Base-by-base conservation (phyloP, 2,888 invertebrate genomes). In the Anoplius nigerrimus region DNA sequence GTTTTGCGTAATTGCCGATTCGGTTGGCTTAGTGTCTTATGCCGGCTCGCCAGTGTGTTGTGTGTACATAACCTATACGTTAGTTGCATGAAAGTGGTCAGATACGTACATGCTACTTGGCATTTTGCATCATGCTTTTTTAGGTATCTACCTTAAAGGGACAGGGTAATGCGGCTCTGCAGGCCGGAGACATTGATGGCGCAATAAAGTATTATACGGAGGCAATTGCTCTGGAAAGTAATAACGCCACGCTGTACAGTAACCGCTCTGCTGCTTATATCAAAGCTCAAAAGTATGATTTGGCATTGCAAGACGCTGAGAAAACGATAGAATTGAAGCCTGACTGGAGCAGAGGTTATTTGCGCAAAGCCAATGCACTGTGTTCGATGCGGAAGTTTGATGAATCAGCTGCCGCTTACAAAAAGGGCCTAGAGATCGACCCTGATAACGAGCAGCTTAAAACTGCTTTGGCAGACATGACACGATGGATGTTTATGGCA, bases 211-310 rank as follows among this genome's bases (percentile, higher is more conserved):
- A 89, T 80, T 98, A 98, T 86, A 92, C 95, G 2, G 92, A 95
- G 82, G 98, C 96, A 4, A 96, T 98, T 73, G 89, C 90, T 15
- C 87, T 97, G 69, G 97, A 97, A 86, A 90, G 91, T 0, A 92
- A 91, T 45, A 97, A 97, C 90, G 95, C 97, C 91, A 96, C 98
- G 85, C 90, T 98, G 22, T 97, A 91, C 84, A 97, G 97, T 81
- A 98, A 98, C 89, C 92, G 98, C 63, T 97, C 97, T 0, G 97
- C 97, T 5, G 97, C 97, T 5, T 94, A 94, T 84, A 95, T 96
- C 0, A 97, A 97, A 89, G 92, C 93, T 54, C 93, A 92, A 22
- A 92, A 94, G 74, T 97, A 93, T 84, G 87, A 90, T 1, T 91
- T 93, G 70, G 96, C 98, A 0, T 89, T 97, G 27, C 91, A 93